Evolutionary conservation across 2,888 invertebrate genomes (phyloP).

Genomic region (Schizotus pectinicornis): DNA sequence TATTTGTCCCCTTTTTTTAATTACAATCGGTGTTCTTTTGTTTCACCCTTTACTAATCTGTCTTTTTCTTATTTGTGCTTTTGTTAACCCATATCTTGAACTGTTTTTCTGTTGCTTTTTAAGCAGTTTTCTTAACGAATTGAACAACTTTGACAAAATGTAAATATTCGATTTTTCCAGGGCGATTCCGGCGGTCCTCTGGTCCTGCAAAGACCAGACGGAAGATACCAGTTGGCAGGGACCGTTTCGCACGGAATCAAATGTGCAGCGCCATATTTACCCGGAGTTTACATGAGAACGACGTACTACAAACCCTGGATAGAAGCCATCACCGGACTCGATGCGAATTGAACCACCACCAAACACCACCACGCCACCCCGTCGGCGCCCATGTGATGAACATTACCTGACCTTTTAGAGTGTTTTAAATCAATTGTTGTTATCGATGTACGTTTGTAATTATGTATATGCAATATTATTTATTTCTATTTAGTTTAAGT

Average conservation of each 20-base stretch:
- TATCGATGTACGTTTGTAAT: conserved; percentile 41
- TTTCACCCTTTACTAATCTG: too few species aligned
- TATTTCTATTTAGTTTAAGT: conserved; percentile 33
- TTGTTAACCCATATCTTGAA: too few species aligned
- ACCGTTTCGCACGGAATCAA: conserved; percentile 96
- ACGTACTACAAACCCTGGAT: conserved; percentile 92
- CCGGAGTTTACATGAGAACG: conserved; percentile 93
- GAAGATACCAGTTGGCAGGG: conserved; percentile 86
- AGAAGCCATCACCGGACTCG: conserved; percentile 80
- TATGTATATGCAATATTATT: conserved; percentile 37
- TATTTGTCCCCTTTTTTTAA: too few species aligned
- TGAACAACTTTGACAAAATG: too few species aligned
- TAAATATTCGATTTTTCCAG: conserved; percentile 63
- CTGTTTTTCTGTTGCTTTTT: too few species aligned
- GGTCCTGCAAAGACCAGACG: conserved; percentile 81
- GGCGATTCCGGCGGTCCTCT: conserved; percentile 93
- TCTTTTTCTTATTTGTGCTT: too few species aligned
- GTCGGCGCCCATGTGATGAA: conserved; percentile 42
- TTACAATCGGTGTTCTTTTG: too few species aligned
- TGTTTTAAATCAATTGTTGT: conserved; percentile 29
- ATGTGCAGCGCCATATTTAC: conserved; percentile 89
- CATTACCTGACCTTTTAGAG: conserved; percentile 39
- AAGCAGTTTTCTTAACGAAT: too few species aligned
- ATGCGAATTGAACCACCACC: conserved; percentile 11
- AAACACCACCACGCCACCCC: not conserved